Percentiles rank a stretch among this genome's conserved stretches.
These are phyloP conservation scores for Hydriomena furcata DNA, from an alignment of 2,888 invertebrate species.

Conservation along the genomic window DNA sequence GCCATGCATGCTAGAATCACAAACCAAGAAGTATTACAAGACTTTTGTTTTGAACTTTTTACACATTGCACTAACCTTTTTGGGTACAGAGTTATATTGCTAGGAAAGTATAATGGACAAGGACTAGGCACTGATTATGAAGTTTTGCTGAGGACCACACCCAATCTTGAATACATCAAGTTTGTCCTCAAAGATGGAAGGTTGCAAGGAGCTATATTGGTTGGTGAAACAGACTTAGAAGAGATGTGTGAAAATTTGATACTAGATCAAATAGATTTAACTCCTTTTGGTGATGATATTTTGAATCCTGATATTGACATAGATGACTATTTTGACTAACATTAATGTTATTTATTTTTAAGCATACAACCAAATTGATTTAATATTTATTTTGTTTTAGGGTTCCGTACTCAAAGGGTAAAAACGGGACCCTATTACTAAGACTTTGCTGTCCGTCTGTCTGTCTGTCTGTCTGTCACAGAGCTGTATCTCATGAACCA, in stretches of 20 bases:
- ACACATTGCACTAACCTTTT: slow-evolving; percentile 98
- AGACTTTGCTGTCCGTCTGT: too few species aligned
- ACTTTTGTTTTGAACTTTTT: slow-evolving; percentile 99
- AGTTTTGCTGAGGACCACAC: slow-evolving; percentile 92
- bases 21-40: slow-evolving; percentile 88
- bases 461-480: too few species aligned
- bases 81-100: slow-evolving; percentile 94
- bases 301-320: slow-evolving; percentile 98
- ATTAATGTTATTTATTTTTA: background rate
- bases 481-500: too few species aligned
- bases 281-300: slow-evolving; percentile 94
- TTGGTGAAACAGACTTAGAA: slow-evolving; percentile 98
- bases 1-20: slow-evolving; percentile 89
- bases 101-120: slow-evolving; percentile 97
- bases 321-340: slow-evolving; percentile 98
- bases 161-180: slow-evolving; percentile 92
- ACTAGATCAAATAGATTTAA: slow-evolving; percentile 95
- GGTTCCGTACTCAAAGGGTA: too few species aligned
- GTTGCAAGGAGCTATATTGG: slow-evolving; percentile 96
- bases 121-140: slow-evolving; percentile 91
- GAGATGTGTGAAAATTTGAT: slow-evolving; percentile 99
- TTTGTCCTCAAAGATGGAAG: slow-evolving; percentile 92
- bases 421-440: too few species aligned
- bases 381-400: too few species aligned
- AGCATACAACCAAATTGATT: too few species aligned